These are phyloP conservation scores for Urophycis tenuis DNA, from an alignment of 2,797 vertebrate species.

Conservation along the genomic window DNA sequence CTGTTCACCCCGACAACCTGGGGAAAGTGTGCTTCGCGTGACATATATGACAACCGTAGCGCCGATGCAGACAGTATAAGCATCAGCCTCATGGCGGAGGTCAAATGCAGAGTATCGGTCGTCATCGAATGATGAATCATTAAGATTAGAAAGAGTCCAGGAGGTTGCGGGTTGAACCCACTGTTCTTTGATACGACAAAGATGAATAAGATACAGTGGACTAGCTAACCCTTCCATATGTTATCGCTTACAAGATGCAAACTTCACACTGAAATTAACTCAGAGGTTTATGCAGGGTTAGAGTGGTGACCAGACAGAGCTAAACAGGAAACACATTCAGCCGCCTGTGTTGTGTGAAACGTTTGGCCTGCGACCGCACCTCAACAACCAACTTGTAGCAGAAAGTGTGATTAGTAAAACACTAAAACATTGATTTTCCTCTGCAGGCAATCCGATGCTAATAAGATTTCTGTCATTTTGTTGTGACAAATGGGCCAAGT, in stretches of 20 bases:
- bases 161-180: too few species aligned
- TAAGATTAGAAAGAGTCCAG: too few species aligned
- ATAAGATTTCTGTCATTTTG: too few species aligned
- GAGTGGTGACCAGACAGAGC: neutral
- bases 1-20: slow-evolving; percentile 31
- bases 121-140: too few species aligned
- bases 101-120: neutral
- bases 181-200: too few species aligned
- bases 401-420: neutral
- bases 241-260: too few species aligned
- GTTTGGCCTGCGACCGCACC: slow-evolving; percentile 8
- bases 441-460: neutral
- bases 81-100: neutral
- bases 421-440: slow-evolving; percentile 10
- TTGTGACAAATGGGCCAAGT: neutral
- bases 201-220: too few species aligned
- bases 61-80: neutral
- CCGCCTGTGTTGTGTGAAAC: neutral
- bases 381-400: neutral
- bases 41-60: neutral
- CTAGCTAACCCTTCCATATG: too few species aligned
- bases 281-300: neutral
- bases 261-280: neutral
- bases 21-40: neutral
- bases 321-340: neutral